phyloP scores from a whole-genome alignment of 2,113 vertebrate genomes.

The Brachypodius melanocephalos region DNA sequence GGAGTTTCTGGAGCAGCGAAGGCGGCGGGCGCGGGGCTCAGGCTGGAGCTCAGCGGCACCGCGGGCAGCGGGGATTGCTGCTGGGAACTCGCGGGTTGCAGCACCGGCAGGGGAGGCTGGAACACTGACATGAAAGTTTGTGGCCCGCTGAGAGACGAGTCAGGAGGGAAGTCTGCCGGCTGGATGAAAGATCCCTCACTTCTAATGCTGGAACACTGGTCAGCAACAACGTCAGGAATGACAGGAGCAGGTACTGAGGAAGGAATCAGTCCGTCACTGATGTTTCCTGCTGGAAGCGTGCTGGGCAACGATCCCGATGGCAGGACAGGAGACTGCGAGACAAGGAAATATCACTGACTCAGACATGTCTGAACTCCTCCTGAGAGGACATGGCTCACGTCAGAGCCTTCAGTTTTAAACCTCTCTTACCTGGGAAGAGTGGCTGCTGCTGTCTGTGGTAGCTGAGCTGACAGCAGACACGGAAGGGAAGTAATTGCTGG shows the following conservation, averaged over 20 bases:
- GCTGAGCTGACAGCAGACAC: constrained; percentile 75
- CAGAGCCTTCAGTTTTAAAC: background rate
- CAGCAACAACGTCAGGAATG: constrained; percentile 61
- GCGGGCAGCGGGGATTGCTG: constrained; percentile 46
- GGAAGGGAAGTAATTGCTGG: constrained; percentile 72
- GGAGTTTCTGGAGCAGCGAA: constrained; percentile 55
- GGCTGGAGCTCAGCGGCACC: constrained; percentile 45
- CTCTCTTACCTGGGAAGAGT: constrained; percentile 82
- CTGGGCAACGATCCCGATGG: constrained; percentile 56
- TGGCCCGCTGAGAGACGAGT: constrained; percentile 43
- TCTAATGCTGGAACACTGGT: constrained; percentile 52
- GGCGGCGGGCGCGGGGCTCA: constrained; percentile 32
- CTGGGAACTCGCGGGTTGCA: constrained; percentile 35
- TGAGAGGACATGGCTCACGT: background rate
- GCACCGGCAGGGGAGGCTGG: constrained; percentile 56
- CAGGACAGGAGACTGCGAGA: constrained; percentile 75
- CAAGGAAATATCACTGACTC: background rate
- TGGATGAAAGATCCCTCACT: constrained; percentile 62
- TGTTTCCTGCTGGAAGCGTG: constrained; percentile 61
- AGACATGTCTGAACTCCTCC: background rate
- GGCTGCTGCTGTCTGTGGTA: constrained; percentile 64
- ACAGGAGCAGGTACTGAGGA: constrained; percentile 66
- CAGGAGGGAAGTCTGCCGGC: constrained; percentile 55
- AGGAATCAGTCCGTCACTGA: constrained; percentile 71
- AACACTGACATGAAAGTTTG: constrained; percentile 71